Conservation (phyloP, 2,113 vertebrate species). For the Peromyscus polionotus region DNA sequence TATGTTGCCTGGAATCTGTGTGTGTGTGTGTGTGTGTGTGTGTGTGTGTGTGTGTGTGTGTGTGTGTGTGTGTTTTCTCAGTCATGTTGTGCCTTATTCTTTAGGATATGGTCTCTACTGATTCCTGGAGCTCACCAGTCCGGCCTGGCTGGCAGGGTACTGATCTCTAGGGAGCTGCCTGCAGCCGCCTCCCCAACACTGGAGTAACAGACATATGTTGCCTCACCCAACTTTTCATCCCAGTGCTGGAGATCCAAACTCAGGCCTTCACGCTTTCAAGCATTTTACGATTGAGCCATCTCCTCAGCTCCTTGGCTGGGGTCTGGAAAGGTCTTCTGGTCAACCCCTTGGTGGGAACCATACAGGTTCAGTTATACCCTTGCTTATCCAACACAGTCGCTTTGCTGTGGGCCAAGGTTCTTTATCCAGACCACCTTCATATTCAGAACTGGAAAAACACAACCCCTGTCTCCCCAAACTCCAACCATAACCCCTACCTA, state of each 20-base stretch:
- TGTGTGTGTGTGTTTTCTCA: not conserved
- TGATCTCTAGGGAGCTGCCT: not conserved
- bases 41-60: not conserved
- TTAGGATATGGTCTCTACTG: not conserved
- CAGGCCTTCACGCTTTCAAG: not conserved
- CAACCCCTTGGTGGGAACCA: not conserved
- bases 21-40: not conserved
- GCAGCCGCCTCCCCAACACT: not conserved
- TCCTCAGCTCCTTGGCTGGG: not conserved
- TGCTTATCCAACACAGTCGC: not conserved
- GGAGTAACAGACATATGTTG: not conserved
- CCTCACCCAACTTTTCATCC: not conserved
- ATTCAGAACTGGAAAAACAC: not conserved
- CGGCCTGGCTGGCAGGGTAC: not conserved
- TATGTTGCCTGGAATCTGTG: not conserved
- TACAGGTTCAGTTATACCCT: not conserved
- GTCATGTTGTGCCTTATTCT: not conserved
- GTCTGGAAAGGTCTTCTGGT: not conserved
- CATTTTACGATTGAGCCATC: not conserved
- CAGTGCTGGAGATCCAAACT: not conserved
- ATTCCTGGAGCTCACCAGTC: not conserved
- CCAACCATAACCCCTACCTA: not conserved
- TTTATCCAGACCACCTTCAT: not conserved
- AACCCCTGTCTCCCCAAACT: not conserved
- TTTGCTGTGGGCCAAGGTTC: not conserved